Evolutionary conservation across 2,888 invertebrate genomes (phyloP), one percentile per base, ranked within the genome.

Genomic region (Pasiphila rectangulata): DNA sequence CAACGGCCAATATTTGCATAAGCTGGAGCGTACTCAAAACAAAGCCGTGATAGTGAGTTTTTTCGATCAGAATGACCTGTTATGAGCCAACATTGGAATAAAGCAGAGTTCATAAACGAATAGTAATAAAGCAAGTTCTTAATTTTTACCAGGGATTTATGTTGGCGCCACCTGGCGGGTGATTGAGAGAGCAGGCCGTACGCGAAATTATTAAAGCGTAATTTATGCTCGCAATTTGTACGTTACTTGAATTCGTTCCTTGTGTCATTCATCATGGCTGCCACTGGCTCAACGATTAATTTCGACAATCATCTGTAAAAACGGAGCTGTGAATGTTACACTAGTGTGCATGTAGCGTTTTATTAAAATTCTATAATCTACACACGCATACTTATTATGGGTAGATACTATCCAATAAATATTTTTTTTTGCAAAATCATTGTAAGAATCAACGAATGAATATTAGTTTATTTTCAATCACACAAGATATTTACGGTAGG

Each of bases 151-250:
- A 69, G 72, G 68, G 71, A 83, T 83, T 83, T 78, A 83, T 81
- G 73, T 52, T 59, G 67, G 78, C 78, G 77, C 73, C 86, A 86
- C 86, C 85, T 85, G 86, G 74, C 64, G 64, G 63, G 73, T 78
- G 79, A 79, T 78, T 73, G 80, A 80, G 79, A 72, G 79, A 64
- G 70, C 69, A 59, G 63, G 72, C 77, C 76, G 83, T 79, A 81
- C 77, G 75, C 75, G 77, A 78, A 82, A 86, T 86, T 84, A 85
- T 84, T 85, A 84, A 83, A 84, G 77, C 73, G 77, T 83, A 85
- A 87, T 85, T 86, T 86, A 87, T 87, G 82, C 80, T 74, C 76
- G 83, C 83, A 86, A 85, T 88, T 86, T 86, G 82, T 83, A 82
- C 80, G 81, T 75, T 72, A 79, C 82, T 83, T 81, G 78, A 79